Conservation (phyloP, 1,140 invertebrate genomes). For the Galleria mellonella region DNA sequence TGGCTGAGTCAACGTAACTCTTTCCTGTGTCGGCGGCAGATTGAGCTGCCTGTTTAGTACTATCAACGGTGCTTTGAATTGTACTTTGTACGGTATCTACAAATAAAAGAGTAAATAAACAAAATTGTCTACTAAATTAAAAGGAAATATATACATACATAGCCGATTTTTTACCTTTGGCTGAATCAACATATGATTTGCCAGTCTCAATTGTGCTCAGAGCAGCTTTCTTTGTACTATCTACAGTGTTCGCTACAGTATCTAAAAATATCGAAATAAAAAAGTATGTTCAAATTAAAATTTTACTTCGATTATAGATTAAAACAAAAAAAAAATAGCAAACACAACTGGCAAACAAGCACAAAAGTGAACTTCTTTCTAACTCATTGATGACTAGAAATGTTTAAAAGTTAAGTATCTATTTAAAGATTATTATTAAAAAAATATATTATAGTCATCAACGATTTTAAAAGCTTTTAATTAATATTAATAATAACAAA, state of each 20-base stretch:
- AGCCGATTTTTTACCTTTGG: constrained; percentile 33
- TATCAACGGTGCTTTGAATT: constrained; percentile 29
- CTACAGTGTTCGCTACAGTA: constrained; percentile 50
- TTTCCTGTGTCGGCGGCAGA: constrained; percentile 27
- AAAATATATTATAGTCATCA: constrained; percentile 1
- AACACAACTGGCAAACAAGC: neutral
- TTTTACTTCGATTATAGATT: constrained; percentile 1
- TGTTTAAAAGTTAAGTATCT: no score
- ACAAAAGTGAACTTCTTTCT: no score
- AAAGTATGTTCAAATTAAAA: constrained; percentile 8
- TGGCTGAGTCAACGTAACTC: constrained; percentile 23
- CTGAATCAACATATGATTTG: constrained; percentile 46
- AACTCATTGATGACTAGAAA: no score
- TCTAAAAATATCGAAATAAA: constrained; percentile 33
- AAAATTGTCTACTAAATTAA: neutral
- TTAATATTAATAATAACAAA: no score
- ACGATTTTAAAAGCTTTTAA: no score
- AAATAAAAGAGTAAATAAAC: constrained; percentile 10
- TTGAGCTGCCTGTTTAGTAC: constrained; percentile 27
- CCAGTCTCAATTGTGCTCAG: constrained; percentile 46
- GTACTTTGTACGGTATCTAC: constrained; percentile 25
- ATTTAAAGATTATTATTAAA: no score
- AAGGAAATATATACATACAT: neutral
- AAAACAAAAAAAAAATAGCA: constrained; percentile 1
- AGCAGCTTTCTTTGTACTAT: constrained; percentile 52